phyloP scores from a whole-genome alignment of 2,113 vertebrate species.

The Myrmecophaga tridactyla region DNA sequence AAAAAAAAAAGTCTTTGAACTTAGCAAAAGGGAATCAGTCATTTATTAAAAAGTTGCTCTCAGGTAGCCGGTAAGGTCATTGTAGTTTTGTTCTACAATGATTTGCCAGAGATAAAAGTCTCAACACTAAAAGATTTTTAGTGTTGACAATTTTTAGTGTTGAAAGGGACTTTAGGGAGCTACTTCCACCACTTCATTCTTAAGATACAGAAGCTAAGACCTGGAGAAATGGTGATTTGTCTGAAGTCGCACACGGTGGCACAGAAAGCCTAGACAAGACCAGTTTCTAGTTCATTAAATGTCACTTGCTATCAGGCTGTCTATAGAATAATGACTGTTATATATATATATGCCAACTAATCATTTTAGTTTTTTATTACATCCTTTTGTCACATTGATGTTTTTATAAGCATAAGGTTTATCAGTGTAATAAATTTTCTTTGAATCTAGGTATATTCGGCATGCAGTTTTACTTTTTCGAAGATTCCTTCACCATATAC shows the following conservation, averaged over 20 bases:
- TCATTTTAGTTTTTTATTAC: neutral
- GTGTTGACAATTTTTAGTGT: conserved; percentile 11
- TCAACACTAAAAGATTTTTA: no score
- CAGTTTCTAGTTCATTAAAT: neutral
- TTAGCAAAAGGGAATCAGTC: neutral
- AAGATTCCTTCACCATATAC: conserved; percentile 97
- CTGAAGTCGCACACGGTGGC: neutral
- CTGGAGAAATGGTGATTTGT: neutral
- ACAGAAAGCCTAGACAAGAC: neutral
- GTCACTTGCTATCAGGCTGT: neutral
- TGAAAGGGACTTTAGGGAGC: neutral
- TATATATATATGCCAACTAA: neutral
- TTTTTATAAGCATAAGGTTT: neutral
- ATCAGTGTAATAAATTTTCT: neutral
- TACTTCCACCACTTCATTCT: neutral
- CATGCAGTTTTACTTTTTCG: conserved; percentile 95
- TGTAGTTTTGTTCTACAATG: neutral
- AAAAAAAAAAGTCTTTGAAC: neutral
- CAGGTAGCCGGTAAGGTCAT: neutral
- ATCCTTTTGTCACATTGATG: neutral
- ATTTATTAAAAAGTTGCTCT: neutral
- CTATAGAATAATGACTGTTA: neutral
- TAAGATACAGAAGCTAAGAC: neutral
- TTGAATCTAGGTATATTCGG: conserved; percentile 91
- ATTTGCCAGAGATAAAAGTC: neutral